Percentiles rank a stretch among this genome's conserved stretches.
These are phyloP conservation scores for Danio jaintianensis DNA, from an alignment of 2,797 vertebrate species.

Conservation along the genomic window DNA sequence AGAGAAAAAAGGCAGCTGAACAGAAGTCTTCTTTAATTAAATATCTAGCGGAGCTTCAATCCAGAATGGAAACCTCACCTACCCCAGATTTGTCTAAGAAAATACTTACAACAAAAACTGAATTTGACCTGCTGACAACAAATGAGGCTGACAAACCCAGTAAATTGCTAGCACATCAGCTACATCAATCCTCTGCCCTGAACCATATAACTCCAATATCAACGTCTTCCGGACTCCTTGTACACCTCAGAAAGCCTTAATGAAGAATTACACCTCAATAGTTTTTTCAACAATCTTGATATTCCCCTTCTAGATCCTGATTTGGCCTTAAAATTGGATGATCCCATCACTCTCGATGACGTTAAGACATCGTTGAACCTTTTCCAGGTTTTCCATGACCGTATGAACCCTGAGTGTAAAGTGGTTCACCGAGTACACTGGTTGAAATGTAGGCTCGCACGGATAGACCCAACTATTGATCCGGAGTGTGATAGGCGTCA, in stretches of 20 bases:
- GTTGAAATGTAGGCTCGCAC: too few species aligned
- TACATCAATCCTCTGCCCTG: background rate
- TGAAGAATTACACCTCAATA: background rate
- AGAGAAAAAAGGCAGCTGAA: background rate
- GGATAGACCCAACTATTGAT: too few species aligned
- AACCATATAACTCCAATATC: constrained; percentile 1
- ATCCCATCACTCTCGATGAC: background rate
- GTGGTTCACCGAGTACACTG: too few species aligned
- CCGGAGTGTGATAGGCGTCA: too few species aligned
- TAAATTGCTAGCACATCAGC: background rate
- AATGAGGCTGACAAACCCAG: constrained; percentile 15
- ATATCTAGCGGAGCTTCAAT: background rate
- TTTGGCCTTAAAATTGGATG: background rate
- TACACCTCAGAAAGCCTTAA: background rate
- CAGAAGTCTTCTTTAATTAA: background rate
- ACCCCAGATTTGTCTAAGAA: background rate
- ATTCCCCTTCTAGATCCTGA: background rate
- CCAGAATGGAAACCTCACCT: background rate
- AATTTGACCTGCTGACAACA: background rate
- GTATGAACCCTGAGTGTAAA: too few species aligned
- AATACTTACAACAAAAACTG: background rate
- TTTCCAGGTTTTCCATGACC: too few species aligned
- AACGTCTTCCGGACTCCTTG: background rate
- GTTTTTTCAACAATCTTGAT: background rate
- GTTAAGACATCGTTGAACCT: background rate